Conservation (phyloP, 2,888 invertebrate species). For the Silvanus unidentatus region DNA sequence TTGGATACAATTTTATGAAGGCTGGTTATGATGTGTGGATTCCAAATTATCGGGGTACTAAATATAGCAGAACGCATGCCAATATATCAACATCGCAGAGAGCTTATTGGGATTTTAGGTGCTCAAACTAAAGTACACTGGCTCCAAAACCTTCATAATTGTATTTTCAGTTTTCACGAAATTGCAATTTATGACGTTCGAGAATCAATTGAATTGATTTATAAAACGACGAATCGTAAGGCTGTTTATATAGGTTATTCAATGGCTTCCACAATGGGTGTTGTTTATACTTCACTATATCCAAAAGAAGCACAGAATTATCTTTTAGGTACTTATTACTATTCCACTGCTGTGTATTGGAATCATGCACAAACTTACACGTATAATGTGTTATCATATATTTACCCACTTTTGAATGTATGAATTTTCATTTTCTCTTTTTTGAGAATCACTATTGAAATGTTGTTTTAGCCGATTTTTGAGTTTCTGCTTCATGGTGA, state of each 20-base stretch:
- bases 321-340: conserved; percentile 35
- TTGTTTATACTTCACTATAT: conserved; percentile 7
- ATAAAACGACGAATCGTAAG: conserved; percentile 14
- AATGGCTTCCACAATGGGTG: conserved; percentile 11
- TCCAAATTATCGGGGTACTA: conserved; percentile 37
- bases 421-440: not conserved
- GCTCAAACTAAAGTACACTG: not conserved
- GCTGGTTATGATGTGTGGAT: conserved; percentile 50
- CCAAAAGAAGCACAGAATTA: conserved; percentile 7
- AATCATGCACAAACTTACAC: too few relatives aligned
- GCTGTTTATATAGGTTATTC: conserved; percentile 22
- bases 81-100: conserved; percentile 14
- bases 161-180: conserved; percentile 20
- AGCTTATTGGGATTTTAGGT: conserved; percentile 27
- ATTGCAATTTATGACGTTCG: conserved; percentile 20
- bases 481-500: conserved; percentile 19
- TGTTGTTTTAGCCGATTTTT: conserved; percentile 16
- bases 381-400: too few relatives aligned
- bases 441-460: too few relatives aligned
- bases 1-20: conserved; percentile 45
- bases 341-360: conserved; percentile 61
- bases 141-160: not conserved
- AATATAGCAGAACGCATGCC: conserved; percentile 25
- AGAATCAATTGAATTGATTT: conserved; percentile 12
- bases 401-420: too few relatives aligned